A percentile compares a stretch with the other conserved stretches of the same genome.
Conservation (phyloP, 1,140 invertebrate genomes). For the Leucophenga varia region DNA sequence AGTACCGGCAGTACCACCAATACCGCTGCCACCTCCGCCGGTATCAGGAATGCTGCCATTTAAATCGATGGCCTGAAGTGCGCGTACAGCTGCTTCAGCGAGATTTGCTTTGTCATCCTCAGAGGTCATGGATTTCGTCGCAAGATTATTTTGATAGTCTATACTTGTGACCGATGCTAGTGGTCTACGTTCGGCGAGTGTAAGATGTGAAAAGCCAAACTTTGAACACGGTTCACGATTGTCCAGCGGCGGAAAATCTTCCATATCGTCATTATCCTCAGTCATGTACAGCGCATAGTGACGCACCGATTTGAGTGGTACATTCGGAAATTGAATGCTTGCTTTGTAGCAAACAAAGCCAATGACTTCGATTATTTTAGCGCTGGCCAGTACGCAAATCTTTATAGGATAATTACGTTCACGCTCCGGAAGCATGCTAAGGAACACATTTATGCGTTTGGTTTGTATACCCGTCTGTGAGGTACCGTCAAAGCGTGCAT, state of each 20-base stretch:
- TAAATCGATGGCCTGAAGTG: constrained; percentile 30
- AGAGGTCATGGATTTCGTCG: constrained; percentile 50
- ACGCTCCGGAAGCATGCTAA: constrained; percentile 80
- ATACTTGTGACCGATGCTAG: constrained; percentile 52
- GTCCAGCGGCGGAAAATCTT: constrained; percentile 90
- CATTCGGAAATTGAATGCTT: constrained; percentile 64
- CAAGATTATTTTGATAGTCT: constrained; percentile 50
- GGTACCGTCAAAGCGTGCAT: constrained; percentile 88
- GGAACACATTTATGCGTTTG: constrained; percentile 81
- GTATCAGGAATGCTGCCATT: constrained; percentile 31
- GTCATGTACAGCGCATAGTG: constrained; percentile 88
- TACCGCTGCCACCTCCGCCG: constrained; percentile 13
- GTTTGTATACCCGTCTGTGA: constrained; percentile 74
- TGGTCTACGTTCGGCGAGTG: constrained; percentile 71
- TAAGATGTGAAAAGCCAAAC: constrained; percentile 88
- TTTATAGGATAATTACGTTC: constrained; percentile 81
- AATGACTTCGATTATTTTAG: constrained; percentile 90
- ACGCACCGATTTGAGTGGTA: constrained; percentile 61
- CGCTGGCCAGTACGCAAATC: constrained; percentile 76
- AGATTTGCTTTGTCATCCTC: constrained; percentile 40
- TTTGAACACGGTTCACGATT: constrained; percentile 84
- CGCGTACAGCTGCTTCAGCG: constrained; percentile 31
- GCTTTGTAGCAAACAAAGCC: constrained; percentile 89
- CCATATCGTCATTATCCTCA: constrained; percentile 95
- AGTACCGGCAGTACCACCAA: constrained; percentile 28